Base-by-base conservation (phyloP, 2,113 vertebrate species). In the Clarias macrocephalus region DNA sequence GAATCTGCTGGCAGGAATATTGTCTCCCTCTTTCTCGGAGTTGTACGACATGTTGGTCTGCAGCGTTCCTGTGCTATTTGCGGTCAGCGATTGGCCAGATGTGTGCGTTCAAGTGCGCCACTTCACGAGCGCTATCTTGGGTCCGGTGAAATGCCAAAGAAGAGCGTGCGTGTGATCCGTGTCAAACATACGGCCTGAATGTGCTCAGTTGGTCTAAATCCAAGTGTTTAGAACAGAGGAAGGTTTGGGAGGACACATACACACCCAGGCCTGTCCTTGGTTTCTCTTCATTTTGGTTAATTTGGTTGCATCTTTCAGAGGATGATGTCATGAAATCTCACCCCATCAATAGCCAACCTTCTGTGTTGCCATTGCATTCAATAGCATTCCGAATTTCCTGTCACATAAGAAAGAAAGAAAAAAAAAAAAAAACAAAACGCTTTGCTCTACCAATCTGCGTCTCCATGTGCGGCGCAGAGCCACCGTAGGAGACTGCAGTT, bases 41-140 rank as follows among this genome's bases (percentile, higher is more conserved):
- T 94, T 95, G 94, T 92, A 95, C 94, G 93, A 93, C 93, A 95
- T 94, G 90, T 93, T 95, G 93, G 93, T 94, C 94, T 94, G 92
- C 95, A 94, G 95, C 95, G 95, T 96, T 96, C 95, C 95, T 94
- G 92, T 91, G 95, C 95, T 96, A 96, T 96, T 97, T 96, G 94
- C 93, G 95, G 95, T 93, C 93, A 95, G 95, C 92, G 95, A 95
- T 96, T 95, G 95, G 93, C 95, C 95, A 96, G 96, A 96, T 96
- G 95, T 96, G 95, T 95, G 94, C 94, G 93, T 94, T 94, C 93
- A 94, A 95, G 95, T 86, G 93, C 93, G 94, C 95, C 93, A 92
- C 93, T 95, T 96, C 48, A 94, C 93, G 91, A 87, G 93, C 92
- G 94, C 92, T 94, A 95, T 94, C 95, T 89, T 90, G 93, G 93